Evolutionary conservation across 1,140 invertebrate genomes (phyloP), one percentile per base, ranked within the genome.

Genomic region (Meloidogyne chitwoodi): DNA sequence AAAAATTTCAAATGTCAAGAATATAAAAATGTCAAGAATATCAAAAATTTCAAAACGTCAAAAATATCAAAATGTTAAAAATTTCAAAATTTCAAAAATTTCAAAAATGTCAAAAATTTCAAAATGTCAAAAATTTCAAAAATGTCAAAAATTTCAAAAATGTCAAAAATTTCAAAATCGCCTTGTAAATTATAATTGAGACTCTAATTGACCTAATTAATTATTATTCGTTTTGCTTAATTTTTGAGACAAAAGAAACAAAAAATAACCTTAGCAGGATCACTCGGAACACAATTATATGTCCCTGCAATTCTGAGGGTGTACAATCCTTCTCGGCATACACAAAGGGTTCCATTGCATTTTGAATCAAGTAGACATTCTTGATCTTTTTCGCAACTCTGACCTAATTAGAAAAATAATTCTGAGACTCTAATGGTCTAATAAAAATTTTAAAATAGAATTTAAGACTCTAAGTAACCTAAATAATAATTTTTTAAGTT

Each of bases 211-310:
- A 38, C 34, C 34, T 38, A 38, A 38, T 38, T 38, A 38, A 6
- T 38, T 38, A 38, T 8, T 38, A 8, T 8, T 10, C 4, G 10
- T 8, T 38, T 38, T 6, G 2, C 6, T 31, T 31, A 31, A 31
- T 31, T 31, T 31, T 31, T n/a, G n/a, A n/a, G n/a, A n/a, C n/a
- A n/a, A n/a, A n/a, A n/a, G 6, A 31, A 31, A 31, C 29, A 31
- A 38, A 27, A n/a, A 24, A 26, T 65, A 31, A 74, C 81, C 29
- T 84, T 78, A 12, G 79, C 76, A 22, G 81, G 81, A 69, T 83
- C 75, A 27, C 77, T 81, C 2, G 81, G 82, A n/a, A 83, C 82
- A 67, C 81, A 83, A 44, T 82, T 84, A 67, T 83, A 83, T 11
- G 81, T 81, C 34, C 83, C 79, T 29, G 77, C 83, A 48, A 83